Evolutionary conservation across 2,797 vertebrate genomes (phyloP).

Genomic region (Mus caroli): DNA sequence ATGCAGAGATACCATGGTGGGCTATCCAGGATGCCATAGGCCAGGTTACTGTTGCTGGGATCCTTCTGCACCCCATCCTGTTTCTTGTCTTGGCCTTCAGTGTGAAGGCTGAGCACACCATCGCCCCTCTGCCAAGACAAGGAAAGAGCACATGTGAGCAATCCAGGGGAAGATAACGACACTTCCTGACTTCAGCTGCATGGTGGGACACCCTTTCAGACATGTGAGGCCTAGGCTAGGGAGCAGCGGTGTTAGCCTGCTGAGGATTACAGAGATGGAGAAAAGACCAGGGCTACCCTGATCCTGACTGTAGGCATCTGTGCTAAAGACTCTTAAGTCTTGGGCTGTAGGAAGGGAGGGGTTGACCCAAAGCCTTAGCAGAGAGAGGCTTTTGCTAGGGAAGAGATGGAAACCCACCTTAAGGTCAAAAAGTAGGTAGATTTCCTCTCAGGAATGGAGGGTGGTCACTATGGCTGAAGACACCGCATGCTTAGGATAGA

Average conservation of each 20-base stretch:
- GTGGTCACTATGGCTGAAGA: not conserved
- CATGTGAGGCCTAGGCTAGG: not conserved
- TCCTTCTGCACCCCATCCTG: not conserved
- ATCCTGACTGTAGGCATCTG: not conserved
- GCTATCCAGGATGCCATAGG: slow-evolving; percentile 92
- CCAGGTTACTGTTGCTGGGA: slow-evolving; percentile 86
- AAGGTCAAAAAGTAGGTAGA: not conserved
- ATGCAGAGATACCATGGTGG: slow-evolving; percentile 98
- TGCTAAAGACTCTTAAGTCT: not conserved
- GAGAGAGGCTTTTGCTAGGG: not conserved
- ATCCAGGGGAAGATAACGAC: not conserved
- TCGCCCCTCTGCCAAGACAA: slow-evolving; percentile 88
- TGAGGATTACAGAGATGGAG: not conserved
- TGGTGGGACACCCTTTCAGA: fast-evolving
- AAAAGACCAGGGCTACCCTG: too few relatives aligned
- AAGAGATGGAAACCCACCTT: not conserved
- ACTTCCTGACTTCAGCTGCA: not conserved
- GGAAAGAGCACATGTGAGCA: not conserved
- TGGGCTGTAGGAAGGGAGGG: not conserved
- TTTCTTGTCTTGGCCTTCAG: slow-evolving; percentile 61
- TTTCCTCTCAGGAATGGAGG: not conserved
- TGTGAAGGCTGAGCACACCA: not conserved
- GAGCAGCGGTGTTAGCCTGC: not conserved
- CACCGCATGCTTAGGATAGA: too few relatives aligned
- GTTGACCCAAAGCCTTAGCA: not conserved